These are phyloP conservation scores for Ptychoptera albimana DNA, from an alignment of 2,888 invertebrate species.

Conservation along the genomic window DNA sequence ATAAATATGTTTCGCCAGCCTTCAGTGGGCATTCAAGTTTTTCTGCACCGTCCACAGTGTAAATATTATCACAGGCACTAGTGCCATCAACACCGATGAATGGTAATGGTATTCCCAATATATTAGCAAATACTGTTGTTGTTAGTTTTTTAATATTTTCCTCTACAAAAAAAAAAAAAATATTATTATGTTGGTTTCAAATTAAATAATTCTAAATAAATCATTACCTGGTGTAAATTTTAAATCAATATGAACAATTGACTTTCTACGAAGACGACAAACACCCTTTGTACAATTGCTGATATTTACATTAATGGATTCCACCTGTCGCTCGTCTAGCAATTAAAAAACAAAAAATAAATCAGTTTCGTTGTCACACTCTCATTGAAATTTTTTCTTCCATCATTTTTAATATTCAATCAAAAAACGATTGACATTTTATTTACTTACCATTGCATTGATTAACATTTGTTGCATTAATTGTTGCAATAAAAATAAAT, in stretches of 20 bases:
- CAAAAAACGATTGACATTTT: no score
- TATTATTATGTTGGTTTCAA: background rate
- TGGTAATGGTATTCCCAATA: conserved; percentile 48
- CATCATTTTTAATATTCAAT: no score
- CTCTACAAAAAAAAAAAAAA: conserved; percentile 27
- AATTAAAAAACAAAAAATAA: conserved; percentile 25
- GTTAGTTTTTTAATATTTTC: conserved; percentile 35
- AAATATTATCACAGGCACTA: conserved; percentile 49
- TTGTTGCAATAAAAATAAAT: conserved; percentile 17
- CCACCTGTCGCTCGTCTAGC: conserved; percentile 22
- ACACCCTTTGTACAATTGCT: conserved; percentile 44
- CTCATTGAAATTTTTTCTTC: background rate
- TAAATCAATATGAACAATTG: conserved; percentile 36
- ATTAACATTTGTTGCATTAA: conserved; percentile 26
- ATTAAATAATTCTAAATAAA: background rate
- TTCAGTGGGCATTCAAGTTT: conserved; percentile 50
- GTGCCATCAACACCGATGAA: conserved; percentile 61
- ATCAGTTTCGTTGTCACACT: background rate
- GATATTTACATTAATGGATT: conserved; percentile 36
- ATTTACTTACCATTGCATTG: conserved; percentile 32
- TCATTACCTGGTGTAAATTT: conserved; percentile 40
- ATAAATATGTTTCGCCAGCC: conserved; percentile 48
- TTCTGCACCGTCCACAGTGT: conserved; percentile 36
- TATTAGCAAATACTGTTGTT: conserved; percentile 44
- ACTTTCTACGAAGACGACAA: conserved; percentile 48